Base-by-base conservation (phyloP, 2,888 invertebrate genomes). In the Dryocosmus kuriphilus region DNA sequence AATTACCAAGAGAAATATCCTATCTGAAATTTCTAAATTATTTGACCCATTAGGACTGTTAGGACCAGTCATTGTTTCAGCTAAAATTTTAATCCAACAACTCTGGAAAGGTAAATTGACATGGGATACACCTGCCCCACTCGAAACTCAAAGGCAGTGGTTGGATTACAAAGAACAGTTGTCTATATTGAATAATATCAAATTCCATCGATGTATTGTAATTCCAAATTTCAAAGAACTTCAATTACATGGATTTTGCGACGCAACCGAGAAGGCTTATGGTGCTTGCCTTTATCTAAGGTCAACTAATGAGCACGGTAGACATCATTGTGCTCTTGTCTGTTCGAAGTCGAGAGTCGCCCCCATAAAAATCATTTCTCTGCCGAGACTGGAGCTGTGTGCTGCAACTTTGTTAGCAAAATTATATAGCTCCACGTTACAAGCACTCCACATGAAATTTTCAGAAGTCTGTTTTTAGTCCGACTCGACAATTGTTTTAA, bases 401-500 rank as follows among this genome's bases (percentile, higher is more conserved):
- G 61, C 61, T 7, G 61, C 61, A 62, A 14, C 8, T 16, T 62
- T 32, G 32, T 16, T 61, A 27, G 16, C 27, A 46, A 46, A 46
- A 46, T 46, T 46, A 46, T 46, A 46, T 46, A 46, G 46, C 16
- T 46, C 46, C 16, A 46, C 16, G 46, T 16, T 16, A 46, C 46
- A 46, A 46, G 46, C 46, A 2, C 16, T 46, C 16, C 46, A 46
- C 46, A 16, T 46, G 19, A 16, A 46, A 46, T 46, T 46, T 46
- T 46, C 46, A 46, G 46, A 19, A 7, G 51, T 61, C 4, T 30
- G 74, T 71, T 82, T 83, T 67, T 86, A 84, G 80, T 81, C 80
- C 11, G 85, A 87, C 67, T 85, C 84, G 0, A 81, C 77, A 0
- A 85, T 86, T 6, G 83, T 80, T 9, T 71, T 86, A 22, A 35